Evolutionary conservation across 2,888 invertebrate species (phyloP), one percentile per base, ranked within the genome.

Genomic region (Micoletzkya japonica): DNA sequence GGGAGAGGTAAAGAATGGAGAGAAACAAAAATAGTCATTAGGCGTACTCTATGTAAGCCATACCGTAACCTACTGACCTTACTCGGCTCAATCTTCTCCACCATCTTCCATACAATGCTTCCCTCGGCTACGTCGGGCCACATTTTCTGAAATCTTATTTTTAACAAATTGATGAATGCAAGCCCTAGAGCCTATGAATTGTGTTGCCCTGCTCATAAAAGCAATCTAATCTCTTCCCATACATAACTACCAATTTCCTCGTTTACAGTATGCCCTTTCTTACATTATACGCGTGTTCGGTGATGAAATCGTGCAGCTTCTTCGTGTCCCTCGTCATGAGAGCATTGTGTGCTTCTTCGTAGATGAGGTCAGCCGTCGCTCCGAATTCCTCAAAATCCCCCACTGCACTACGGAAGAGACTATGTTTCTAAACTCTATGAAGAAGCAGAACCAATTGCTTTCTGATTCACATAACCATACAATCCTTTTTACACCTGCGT

Each of bases 91-190:
- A 77, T 66, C 28, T 75, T 64, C 39, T 74, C 73, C 3, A 81
- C 59, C 24, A 82, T 63, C 63, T 84, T 77, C 81, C 82, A 84
- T 4, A 73, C 67, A n/a, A 84, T 73, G 1, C 79, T 77, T n/a
- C 84, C 84, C 17, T 75, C 75, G 28, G 81, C 81, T 1, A 85
- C 84, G 67, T 84, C 84, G 0, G 81, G 82, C 84, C 84, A 84
- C 79, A 84, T 79, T 74, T 85, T 83, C 81, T 83, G 66, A 59
- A 81, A 71, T 6, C 7, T 20, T 70, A 36, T 1, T n/a, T n/a
- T n/a, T n/a, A n/a, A n/a, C n/a, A n/a, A n/a, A n/a, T n/a, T n/a
- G n/a, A 34, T 20, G 39, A 59, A 17, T 30, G 14, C 1, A 52
- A 30, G n/a, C 20, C 37, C 4, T 3, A 69, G 26, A 14, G 6